A percentile compares a stretch with the other conserved stretches of the same genome.
These are phyloP conservation scores for Corella eumyota DNA, from an alignment of 23 tunicate species.

Conservation along the genomic window DNA sequence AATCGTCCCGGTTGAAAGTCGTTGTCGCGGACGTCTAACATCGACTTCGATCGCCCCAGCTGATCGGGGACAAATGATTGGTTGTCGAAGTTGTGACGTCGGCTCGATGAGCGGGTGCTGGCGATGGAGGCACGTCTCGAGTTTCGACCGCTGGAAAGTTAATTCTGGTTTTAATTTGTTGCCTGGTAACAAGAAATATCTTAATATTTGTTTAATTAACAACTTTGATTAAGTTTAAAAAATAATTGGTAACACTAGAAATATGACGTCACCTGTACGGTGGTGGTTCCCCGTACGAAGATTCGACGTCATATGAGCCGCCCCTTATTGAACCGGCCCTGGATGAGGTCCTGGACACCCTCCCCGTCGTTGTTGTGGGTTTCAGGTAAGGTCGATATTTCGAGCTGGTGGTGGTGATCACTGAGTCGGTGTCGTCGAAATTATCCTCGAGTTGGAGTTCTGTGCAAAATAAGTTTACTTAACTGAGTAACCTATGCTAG, in stretches of 20 bases:
- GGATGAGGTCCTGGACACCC: neutral
- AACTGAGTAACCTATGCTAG: too few species aligned
- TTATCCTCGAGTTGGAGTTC: conserved; percentile 12
- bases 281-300: conserved; percentile 57
- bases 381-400: conserved; percentile 64
- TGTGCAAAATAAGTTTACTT: neutral
- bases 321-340: conserved; percentile 7
- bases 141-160: conserved; percentile 12
- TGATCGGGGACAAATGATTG: too few species aligned
- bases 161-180: too few species aligned
- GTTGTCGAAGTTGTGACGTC: too few species aligned
- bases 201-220: too few species aligned
- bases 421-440: conserved; percentile 58
- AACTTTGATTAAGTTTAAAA: too few species aligned
- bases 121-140: conserved; percentile 34
- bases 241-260: too few species aligned
- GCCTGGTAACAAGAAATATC: too few species aligned
- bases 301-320: conserved; percentile 13
- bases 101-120: neutral
- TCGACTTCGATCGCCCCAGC: conserved; percentile 35
- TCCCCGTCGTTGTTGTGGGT: conserved; percentile 66
- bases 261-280: conserved; percentile 79
- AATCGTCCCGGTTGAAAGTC: conserved; percentile 14
- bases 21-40: conserved; percentile 41
- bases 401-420: conserved; percentile 42